Conservation (phyloP, 1,140 invertebrate species). For the Camponotus pennsylvanicus region DNA sequence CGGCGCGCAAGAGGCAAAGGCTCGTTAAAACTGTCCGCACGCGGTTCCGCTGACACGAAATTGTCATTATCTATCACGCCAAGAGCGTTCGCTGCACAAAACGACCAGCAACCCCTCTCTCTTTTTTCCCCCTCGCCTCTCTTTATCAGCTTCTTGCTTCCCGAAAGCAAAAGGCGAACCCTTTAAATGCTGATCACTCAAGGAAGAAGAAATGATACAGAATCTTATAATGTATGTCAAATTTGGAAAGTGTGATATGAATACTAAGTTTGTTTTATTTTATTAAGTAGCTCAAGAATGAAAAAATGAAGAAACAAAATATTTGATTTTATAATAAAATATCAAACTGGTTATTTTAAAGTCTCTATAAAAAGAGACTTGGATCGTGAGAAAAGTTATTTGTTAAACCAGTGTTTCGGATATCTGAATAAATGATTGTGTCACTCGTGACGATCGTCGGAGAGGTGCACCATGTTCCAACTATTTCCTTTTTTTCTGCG, state of each 20-base stretch:
- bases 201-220: background rate
- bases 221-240: background rate
- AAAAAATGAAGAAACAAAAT: background rate
- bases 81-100: background rate
- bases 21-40: slow-evolving; percentile 70
- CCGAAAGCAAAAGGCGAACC: background rate
- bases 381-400: background rate
- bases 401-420: slow-evolving; percentile 30
- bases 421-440: slow-evolving; percentile 52
- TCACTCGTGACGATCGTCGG: slow-evolving; percentile 43
- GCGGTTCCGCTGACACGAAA: slow-evolving; percentile 65
- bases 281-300: no score
- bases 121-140: background rate
- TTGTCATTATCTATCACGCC: slow-evolving; percentile 76
- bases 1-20: slow-evolving; percentile 58
- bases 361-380: background rate
- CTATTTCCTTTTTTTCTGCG: slow-evolving; percentile 57
- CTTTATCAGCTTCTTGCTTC: background rate
- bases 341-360: background rate
- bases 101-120: background rate
- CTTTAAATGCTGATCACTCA: slow-evolving; percentile 25
- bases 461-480: slow-evolving; percentile 53
- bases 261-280: background rate
- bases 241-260: background rate
- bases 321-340: background rate